Evolutionary conservation across 2,888 invertebrate species (phyloP).

Genomic region (Melanotus villosus): DNA sequence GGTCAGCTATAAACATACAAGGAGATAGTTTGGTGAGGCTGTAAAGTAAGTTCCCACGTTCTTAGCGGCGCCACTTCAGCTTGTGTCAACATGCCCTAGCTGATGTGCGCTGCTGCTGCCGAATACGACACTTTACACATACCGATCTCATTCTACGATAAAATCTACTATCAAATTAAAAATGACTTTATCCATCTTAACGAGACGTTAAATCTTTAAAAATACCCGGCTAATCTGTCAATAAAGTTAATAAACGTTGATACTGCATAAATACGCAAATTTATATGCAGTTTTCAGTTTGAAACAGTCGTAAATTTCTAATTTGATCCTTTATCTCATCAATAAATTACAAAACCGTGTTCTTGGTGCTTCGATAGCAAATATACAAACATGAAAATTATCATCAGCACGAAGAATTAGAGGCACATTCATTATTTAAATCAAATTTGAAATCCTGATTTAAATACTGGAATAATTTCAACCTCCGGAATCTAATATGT

Average conservation of each 20-base stretch:
- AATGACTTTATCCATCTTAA: slow-evolving; percentile 31
- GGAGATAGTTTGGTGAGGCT: slow-evolving; percentile 35
- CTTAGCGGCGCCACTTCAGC: slow-evolving; percentile 44
- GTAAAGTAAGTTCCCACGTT: slow-evolving; percentile 46
- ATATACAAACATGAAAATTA: too few relatives aligned
- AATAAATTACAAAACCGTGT: too few relatives aligned
- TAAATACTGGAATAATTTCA: too few relatives aligned
- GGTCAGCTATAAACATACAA: slow-evolving; percentile 38
- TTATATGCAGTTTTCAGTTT: too few relatives aligned
- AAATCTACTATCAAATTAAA: slow-evolving; percentile 43
- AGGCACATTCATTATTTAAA: too few relatives aligned
- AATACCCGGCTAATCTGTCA: slow-evolving; percentile 16
- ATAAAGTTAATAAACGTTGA: not conserved
- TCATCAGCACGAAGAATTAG: too few relatives aligned
- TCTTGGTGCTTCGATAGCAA: too few relatives aligned
- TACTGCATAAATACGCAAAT: too few relatives aligned
- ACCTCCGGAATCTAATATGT: too few relatives aligned
- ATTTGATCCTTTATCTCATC: too few relatives aligned
- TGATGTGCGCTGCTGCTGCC: slow-evolving; percentile 37
- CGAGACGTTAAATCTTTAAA: slow-evolving; percentile 5
- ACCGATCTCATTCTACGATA: slow-evolving; percentile 43
- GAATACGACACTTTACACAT: slow-evolving; percentile 47
- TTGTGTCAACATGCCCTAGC: slow-evolving; percentile 43
- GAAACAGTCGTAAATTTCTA: too few relatives aligned
- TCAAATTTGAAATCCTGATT: too few relatives aligned